These are phyloP conservation scores for Vanessa tameamea DNA, from an alignment of 1,140 invertebrate genomes.

Conservation along the genomic window DNA sequence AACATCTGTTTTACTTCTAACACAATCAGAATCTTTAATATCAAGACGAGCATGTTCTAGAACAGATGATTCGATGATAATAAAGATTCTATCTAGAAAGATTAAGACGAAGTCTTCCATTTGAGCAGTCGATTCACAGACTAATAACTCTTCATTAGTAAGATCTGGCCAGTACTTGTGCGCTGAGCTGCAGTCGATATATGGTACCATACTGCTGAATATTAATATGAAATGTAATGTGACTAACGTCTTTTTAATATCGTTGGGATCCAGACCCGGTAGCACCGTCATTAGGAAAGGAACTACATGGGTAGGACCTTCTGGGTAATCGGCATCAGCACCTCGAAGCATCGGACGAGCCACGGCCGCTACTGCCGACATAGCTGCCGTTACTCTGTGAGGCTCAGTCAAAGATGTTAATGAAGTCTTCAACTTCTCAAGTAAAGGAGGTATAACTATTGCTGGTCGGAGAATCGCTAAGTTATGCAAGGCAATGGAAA, in stretches of 20 bases:
- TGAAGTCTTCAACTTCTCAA: constrained; percentile 89
- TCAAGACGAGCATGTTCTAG: constrained; percentile 85
- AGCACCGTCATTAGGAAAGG: constrained; percentile 89
- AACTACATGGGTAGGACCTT: constrained; percentile 90
- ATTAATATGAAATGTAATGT: constrained; percentile 90
- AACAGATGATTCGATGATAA: constrained; percentile 87
- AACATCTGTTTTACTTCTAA: constrained; percentile 86
- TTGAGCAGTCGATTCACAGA: constrained; percentile 89
- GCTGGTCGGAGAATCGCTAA: constrained; percentile 90
- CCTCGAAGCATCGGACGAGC: constrained; percentile 86
- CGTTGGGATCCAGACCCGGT: constrained; percentile 95
- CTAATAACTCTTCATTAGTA: constrained; percentile 87
- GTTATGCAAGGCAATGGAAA: constrained; percentile 86
- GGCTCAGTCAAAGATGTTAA: constrained; percentile 94
- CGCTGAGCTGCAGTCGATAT: constrained; percentile 92
- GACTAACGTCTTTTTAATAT: constrained; percentile 90
- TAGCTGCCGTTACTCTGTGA: constrained; percentile 90
- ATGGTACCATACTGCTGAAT: constrained; percentile 88
- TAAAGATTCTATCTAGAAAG: constrained; percentile 90
- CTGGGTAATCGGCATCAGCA: constrained; percentile 84
- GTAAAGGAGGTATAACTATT: constrained; percentile 89
- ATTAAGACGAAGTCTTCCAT: constrained; percentile 93
- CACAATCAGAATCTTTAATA: constrained; percentile 81
- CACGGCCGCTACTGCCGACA: constrained; percentile 88
- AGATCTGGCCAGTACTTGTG: constrained; percentile 84